Evolutionary conservation across 2,888 invertebrate genomes (phyloP), one percentile per base, ranked within the genome.

Genomic region (Lottia scabra): DNA sequence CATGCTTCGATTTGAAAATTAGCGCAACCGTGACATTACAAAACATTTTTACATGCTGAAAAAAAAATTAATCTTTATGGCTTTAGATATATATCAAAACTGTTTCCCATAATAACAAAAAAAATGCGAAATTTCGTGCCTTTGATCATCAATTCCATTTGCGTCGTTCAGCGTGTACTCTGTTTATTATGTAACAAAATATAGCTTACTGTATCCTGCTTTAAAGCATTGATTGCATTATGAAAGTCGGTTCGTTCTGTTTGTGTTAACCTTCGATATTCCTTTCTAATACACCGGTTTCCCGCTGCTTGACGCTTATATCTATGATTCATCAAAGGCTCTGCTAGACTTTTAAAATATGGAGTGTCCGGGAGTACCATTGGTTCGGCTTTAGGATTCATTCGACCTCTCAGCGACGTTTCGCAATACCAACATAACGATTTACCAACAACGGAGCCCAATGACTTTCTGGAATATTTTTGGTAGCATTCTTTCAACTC

Each of bases 221-320:
- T 84, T 30, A 85, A 75, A 26, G 76, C 65, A 64, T 80, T 79
- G 30, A 84, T 75, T 1, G 85, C 84, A 10, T 70, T 38, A 72
- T 84, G 80, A 30, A 79, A 82, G 15, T 66, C 63, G 10, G 67
- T n/a, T 30, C 83, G 74, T 64, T 85, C 82, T n/a, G 73, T 64
- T 66, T 83, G 83, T 12, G 81, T 73, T 27, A 85, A 66, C 71
- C 80, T 77, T n/a, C 85, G 76, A 73, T 85, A 85, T 74, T 85
- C 85, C 63, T 79, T 83, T 46, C 85, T 75, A 45, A 81, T 73
- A 63, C 73, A 76, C 23, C 38, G 64, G 26, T 16, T 15, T 10
- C 38, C 68, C 16, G 23, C 26, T 23, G 71, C 78, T 43, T 76
- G 75, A 0, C 75, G 67, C 56, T 68, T 76, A 6, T 16, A 30